A percentile compares a stretch with the other conserved stretches of the same genome.
Evolutionary conservation across 2,888 invertebrate genomes (phyloP).

Genomic region (Thera obeliscata): DNA sequence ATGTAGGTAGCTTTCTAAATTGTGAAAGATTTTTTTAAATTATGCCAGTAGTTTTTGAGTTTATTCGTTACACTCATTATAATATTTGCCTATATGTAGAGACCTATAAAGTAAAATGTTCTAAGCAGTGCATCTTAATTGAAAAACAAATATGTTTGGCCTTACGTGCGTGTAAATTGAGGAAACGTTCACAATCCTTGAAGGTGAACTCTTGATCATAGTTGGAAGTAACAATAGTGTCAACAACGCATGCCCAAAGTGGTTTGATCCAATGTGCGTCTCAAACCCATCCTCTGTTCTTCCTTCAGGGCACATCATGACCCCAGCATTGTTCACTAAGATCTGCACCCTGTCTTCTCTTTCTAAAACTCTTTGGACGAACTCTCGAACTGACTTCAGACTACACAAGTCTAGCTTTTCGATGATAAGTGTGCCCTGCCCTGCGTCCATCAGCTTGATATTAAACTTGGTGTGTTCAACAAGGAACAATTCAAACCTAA

Average conservation of each 20-base stretch:
- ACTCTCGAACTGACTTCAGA: constrained; percentile 82
- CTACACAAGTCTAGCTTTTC: constrained; percentile 83
- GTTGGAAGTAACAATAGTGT: constrained; percentile 85
- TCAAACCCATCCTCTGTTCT: constrained; percentile 88
- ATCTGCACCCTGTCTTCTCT: constrained; percentile 81
- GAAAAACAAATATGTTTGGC: constrained; percentile 7
- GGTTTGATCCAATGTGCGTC: constrained; percentile 87
- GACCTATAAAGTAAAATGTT: too few relatives aligned
- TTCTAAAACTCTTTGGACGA: constrained; percentile 70
- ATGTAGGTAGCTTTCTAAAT: too few relatives aligned
- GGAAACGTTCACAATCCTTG: constrained; percentile 86
- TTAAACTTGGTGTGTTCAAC: too few relatives aligned
- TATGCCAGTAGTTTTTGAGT: too few relatives aligned
- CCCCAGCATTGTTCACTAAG: constrained; percentile 87
- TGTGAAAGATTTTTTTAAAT: too few relatives aligned
- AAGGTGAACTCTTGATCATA: constrained; percentile 83
- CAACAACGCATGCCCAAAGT: constrained; percentile 87
- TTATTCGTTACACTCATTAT: too few relatives aligned
- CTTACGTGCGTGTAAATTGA: constrained; percentile 82
- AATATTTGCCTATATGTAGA: too few relatives aligned
- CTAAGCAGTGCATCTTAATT: too few relatives aligned
- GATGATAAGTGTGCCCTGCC: constrained; percentile 67
- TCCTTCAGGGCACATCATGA: constrained; percentile 87
- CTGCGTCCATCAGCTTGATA: too few relatives aligned
- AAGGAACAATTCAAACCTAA: neutral